phyloP scores from a whole-genome alignment of 2,797 vertebrate genomes.

The Sebastiscus albofasciatus region DNA sequence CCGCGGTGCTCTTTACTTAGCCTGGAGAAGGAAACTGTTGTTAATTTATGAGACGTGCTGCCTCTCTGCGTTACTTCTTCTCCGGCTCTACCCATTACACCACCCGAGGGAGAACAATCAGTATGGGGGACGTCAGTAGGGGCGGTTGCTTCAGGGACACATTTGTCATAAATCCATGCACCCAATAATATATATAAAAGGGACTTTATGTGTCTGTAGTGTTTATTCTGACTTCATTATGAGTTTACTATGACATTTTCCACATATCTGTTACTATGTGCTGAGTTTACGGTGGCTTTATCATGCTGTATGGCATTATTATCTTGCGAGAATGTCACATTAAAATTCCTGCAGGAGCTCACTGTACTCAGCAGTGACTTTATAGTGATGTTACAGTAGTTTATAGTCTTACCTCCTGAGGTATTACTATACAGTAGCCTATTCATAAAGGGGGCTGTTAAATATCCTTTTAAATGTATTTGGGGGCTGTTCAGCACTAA shows the following conservation, averaged over 20 bases:
- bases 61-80: slow-evolving; percentile 27
- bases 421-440: not conserved
- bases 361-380: slow-evolving; percentile 9
- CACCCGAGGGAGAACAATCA: not conserved
- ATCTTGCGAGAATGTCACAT: slow-evolving; percentile 1
- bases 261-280: not conserved
- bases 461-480: slow-evolving; percentile 21
- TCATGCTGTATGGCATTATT: slow-evolving; percentile 4
- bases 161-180: not conserved
- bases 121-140: not conserved
- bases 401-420: slow-evolving; percentile 1
- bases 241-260: not conserved
- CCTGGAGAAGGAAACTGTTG: slow-evolving; percentile 39
- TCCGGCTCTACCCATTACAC: not conserved
- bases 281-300: slow-evolving; percentile 1
- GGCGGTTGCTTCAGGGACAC: not conserved
- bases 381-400: slow-evolving; percentile 19
- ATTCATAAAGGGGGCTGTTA: not conserved
- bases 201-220: not conserved
- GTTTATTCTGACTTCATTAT: not conserved
- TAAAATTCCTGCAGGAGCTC: slow-evolving; percentile 8
- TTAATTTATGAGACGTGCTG: slow-evolving; percentile 60
- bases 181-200: not conserved
- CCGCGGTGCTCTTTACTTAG: slow-evolving; percentile 39
- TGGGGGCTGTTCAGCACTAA: slow-evolving; percentile 76